phyloP scores from a whole-genome alignment of 2,113 vertebrate genomes.

The Phaethornis superciliosus region DNA sequence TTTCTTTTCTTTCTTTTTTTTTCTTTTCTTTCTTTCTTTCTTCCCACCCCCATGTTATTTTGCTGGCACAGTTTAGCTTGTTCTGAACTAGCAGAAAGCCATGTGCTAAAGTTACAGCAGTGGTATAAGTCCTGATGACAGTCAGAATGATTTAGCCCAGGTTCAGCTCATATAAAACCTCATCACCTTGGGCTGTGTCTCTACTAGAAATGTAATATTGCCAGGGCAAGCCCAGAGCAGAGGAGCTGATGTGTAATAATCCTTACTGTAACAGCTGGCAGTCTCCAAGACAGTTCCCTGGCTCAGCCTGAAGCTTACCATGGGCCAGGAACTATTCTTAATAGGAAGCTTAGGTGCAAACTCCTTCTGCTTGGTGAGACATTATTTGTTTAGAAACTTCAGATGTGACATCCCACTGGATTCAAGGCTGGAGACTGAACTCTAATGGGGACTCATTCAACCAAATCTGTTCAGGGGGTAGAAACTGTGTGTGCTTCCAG shows the following conservation, averaged over 20 bases:
- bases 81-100: neutral
- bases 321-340: neutral
- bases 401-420: neutral
- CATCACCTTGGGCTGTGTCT: neutral
- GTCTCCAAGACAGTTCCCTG: neutral
- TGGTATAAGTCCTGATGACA: neutral
- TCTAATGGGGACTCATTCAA: neutral
- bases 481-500: neutral
- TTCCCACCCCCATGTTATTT: neutral
- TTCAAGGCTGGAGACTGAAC: neutral
- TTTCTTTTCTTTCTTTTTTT: too few relatives aligned
- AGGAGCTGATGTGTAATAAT: neutral
- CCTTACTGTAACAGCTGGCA: neutral
- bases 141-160: neutral
- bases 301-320: neutral
- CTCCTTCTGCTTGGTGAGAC: neutral
- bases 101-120: neutral
- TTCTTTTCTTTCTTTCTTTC: neutral
- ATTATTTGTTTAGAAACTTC: neutral
- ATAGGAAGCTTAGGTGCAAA: neutral
- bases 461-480: accelerated
- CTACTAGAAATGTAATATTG: neutral
- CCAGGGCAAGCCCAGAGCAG: neutral
- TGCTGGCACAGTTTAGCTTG: neutral
- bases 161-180: neutral